Percentiles rank a stretch among this genome's conserved stretches.
phyloP scores from a whole-genome alignment of 2,797 vertebrate species.

The Pipistrellus pipistrellus region DNA sequence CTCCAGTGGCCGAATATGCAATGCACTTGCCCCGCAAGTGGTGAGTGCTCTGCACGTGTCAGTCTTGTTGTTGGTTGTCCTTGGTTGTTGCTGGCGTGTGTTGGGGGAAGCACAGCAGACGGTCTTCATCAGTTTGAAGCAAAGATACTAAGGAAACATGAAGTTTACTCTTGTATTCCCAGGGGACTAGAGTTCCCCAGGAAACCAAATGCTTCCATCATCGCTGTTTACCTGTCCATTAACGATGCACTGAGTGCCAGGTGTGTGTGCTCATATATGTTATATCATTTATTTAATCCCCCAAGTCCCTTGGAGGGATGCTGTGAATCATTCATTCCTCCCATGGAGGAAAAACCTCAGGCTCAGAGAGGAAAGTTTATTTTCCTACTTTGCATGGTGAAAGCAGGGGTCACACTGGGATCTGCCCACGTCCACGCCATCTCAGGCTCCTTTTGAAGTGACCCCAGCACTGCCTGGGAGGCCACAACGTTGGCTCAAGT shows the following conservation, averaged over 20 bases:
- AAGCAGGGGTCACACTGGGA: background rate
- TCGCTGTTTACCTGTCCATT: background rate
- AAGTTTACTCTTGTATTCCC: slow-evolving; percentile 46
- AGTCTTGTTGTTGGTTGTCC: background rate
- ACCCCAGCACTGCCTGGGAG: background rate
- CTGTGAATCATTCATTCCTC: background rate
- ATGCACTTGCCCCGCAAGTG: background rate
- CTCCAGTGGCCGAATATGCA: background rate
- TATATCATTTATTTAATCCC: background rate
- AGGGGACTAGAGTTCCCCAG: background rate
- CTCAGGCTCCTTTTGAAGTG: background rate
- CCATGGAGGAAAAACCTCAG: background rate
- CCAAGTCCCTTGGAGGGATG: background rate
- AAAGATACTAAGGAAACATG: slow-evolving; percentile 51
- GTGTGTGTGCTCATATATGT: background rate
- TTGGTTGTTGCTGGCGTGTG: background rate
- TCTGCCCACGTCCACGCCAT: accelerated
- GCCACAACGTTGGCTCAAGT: background rate
- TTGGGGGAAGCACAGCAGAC: background rate
- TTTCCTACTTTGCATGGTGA: background rate
- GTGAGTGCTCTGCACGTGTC: accelerated
- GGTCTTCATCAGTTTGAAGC: slow-evolving; percentile 29
- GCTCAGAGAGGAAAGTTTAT: background rate
- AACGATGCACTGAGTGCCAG: accelerated
- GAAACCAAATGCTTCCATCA: background rate